Base-by-base conservation (phyloP, 2,888 invertebrate genomes). In the Temnothorax ravouxi region DNA sequence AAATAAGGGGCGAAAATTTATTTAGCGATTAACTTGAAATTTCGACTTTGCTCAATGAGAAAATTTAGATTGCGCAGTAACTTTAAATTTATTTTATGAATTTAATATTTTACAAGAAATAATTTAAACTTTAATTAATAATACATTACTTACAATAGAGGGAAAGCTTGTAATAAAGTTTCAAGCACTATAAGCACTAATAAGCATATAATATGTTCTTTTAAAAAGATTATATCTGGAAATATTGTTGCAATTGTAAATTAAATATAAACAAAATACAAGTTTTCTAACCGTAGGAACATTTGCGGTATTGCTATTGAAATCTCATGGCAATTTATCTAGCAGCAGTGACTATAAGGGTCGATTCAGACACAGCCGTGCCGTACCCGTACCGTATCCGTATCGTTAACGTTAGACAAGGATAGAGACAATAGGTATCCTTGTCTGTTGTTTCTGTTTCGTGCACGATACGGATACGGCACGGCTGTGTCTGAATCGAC, bases 71-170 rank as follows among this genome's bases (percentile, higher is more conserved):
- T 61, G 11, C 25, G 25, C 59, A 74, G 13, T 29, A 59, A 41
- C 5, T 44, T 74, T 25, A 61, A 29, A 18, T 64, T 64, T 64
- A 34, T 21, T 50, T 21, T 9, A 21, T 47, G 34, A 64, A 50
- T 64, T 75, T 29, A 34, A 64, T 75, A 64, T 75, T 18, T 75
- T 21, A 8, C 13, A 34, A 75, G 29, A 75, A 38, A 76, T 56
- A 77, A 77, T 34, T 56, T 2, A 0, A 66, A 3, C 8, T n/a
- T 41, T 50, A 50, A 77, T 67, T 67, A 50, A 38, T 34, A 34
- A 34, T 50, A 64, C 25, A 29, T 4, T 3, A 76, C 5, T n/a
- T n/a, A n/a, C n/a, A n/a, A n/a, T 4, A 18, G 4, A 9, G 8
- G 5, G 0, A 34, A 15, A n/a, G 3, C 5, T 67, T n/a, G 50